Evolutionary conservation across 92 coral and sea anemone genomes (phyloP).

Genomic region (Porites evermanni): DNA sequence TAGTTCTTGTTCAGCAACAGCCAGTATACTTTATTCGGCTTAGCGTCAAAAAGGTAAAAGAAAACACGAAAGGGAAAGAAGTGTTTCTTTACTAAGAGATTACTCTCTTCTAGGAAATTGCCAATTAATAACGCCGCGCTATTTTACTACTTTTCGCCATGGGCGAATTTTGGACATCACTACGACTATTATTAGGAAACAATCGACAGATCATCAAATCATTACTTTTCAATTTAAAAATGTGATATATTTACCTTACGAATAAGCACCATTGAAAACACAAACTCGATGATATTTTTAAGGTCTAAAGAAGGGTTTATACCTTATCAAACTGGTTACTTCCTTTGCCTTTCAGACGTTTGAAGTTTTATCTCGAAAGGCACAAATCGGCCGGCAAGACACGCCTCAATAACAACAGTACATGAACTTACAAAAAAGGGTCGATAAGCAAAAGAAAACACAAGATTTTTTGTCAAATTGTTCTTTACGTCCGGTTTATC

Average conservation of each 20-base stretch:
- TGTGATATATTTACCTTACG: not conserved
- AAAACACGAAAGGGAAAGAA: not conserved
- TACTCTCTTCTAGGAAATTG: not conserved
- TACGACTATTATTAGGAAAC: not conserved
- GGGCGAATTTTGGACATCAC: not conserved
- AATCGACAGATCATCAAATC: slow-evolving; percentile 3
- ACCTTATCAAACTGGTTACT: not conserved
- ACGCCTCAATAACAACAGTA: slow-evolving; percentile 4
- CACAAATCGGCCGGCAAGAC: not conserved
- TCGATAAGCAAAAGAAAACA: not conserved
- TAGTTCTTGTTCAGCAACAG: not conserved
- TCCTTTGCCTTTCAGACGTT: not conserved
- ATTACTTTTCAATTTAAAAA: not conserved
- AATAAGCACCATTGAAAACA: not conserved
- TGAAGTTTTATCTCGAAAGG: not conserved
- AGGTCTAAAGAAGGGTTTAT: too few relatives aligned
- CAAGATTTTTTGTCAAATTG: not conserved
- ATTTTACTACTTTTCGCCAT: not conserved
- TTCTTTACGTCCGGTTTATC: not conserved
- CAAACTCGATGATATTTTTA: not conserved
- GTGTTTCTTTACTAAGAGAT: not conserved
- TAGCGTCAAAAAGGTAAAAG: not conserved
- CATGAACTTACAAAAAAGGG: not conserved
- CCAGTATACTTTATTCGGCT: not conserved
- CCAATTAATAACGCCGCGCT: not conserved